Conservation (phyloP, 1,140 invertebrate genomes). For the Drosophila obscura region DNA sequence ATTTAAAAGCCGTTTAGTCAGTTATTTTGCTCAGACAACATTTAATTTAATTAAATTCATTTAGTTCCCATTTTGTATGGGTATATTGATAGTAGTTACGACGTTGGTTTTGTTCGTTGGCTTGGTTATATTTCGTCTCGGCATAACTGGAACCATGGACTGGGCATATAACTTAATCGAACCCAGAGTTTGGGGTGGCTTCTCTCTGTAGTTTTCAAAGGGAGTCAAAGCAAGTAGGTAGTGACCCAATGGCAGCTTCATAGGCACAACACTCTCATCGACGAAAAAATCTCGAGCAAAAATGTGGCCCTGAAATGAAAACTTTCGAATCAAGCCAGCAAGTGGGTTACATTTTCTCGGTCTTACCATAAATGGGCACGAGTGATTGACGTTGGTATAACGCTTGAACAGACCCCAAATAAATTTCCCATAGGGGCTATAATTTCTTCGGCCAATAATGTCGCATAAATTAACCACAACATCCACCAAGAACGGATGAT, state of each 20-base stretch:
- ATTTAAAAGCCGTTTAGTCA: slow-evolving; percentile 46
- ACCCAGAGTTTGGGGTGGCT: not conserved
- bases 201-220: not conserved
- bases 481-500: slow-evolving; percentile 39
- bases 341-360: no score
- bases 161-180: slow-evolving; percentile 4
- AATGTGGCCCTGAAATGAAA: slow-evolving; percentile 7
- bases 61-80: not conserved
- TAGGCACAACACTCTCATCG: slow-evolving; percentile 4
- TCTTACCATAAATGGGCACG: slow-evolving; percentile 20
- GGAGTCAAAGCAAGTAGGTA: slow-evolving; percentile 6
- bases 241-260: slow-evolving; percentile 4
- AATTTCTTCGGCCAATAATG: slow-evolving; percentile 19
- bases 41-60: not conserved
- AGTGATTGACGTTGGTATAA: slow-evolving; percentile 29
- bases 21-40: no score
- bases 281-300: slow-evolving; percentile 1
- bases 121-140: slow-evolving; percentile 5
- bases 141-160: slow-evolving; percentile 11
- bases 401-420: slow-evolving; percentile 8
- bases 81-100: no score
- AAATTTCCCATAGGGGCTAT: slow-evolving; percentile 16
- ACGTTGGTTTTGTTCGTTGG: no score
- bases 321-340: not conserved
- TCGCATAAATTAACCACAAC: slow-evolving; percentile 37